Conservation (phyloP, 2,113 vertebrate species). For the Spermophilus dauricus region DNA sequence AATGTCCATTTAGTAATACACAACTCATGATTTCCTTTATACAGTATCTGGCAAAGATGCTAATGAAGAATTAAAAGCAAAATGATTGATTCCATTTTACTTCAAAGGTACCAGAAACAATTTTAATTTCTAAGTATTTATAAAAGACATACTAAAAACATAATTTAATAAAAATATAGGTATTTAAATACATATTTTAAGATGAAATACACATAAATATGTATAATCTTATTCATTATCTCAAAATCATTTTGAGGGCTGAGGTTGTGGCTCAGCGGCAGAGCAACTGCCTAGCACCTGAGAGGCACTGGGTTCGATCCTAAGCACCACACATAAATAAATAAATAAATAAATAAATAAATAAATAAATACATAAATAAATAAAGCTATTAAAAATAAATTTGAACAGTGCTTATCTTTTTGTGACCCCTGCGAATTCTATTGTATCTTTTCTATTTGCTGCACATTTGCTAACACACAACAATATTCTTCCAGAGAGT, state of each 20-base stretch:
- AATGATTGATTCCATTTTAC: background rate
- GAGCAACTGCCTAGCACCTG: too few relatives aligned
- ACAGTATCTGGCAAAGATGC: background rate
- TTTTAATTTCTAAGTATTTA: constrained; percentile 1
- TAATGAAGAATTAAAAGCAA: constrained; percentile 48
- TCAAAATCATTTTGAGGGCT: background rate
- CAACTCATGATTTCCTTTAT: background rate
- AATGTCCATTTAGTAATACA: background rate
- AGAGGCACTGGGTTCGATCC: too few relatives aligned
- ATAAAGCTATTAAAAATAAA: background rate
- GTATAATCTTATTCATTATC: background rate
- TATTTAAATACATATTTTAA: background rate
- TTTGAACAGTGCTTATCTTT: background rate
- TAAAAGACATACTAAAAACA: background rate
- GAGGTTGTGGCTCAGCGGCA: background rate
- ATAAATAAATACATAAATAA: too few relatives aligned
- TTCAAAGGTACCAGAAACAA: background rate
- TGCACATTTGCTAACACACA: background rate
- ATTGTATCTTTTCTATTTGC: background rate
- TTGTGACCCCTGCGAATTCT: background rate
- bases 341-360: too few relatives aligned
- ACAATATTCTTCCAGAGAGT: background rate
- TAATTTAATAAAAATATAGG: background rate
- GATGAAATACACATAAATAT: background rate
- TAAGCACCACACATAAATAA: too few relatives aligned